Conservation (phyloP, 2,888 invertebrate species). For the Trichogramma dendrolimi region DNA sequence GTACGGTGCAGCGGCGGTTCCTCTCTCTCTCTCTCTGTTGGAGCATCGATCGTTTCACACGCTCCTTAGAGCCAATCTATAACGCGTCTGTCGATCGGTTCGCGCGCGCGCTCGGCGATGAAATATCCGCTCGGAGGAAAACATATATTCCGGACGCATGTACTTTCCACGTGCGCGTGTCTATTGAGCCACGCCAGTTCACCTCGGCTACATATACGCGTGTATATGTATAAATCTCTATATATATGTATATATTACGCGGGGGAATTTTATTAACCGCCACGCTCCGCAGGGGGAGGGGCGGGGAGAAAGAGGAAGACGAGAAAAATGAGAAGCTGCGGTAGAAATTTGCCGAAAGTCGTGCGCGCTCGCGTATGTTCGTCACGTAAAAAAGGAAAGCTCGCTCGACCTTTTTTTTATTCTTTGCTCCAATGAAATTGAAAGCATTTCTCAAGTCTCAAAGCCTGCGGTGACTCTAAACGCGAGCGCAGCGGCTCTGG, state of each 20-base stretch:
- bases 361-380: constrained; percentile 41
- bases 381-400: constrained; percentile 43
- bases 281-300: constrained; percentile 1
- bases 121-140: constrained; percentile 25
- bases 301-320: not conserved
- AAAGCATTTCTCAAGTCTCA: constrained; percentile 46
- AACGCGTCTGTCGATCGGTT: too few relatives aligned
- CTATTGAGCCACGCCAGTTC: constrained; percentile 21
- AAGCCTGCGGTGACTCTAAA: constrained; percentile 3
- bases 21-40: not conserved
- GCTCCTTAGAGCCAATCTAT: too few relatives aligned
- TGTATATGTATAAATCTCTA: not conserved
- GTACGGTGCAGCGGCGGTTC: not conserved
- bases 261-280: constrained; percentile 46
- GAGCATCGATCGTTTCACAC: too few relatives aligned
- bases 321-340: constrained; percentile 3
- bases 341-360: constrained; percentile 39
- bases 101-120: too few relatives aligned
- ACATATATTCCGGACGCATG: not conserved
- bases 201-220: constrained; percentile 25
- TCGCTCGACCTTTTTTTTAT: too few relatives aligned
- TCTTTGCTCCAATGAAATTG: constrained; percentile 43
- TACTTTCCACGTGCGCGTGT: too few relatives aligned
- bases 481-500: constrained; percentile 17
- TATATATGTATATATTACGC: not conserved